These are phyloP conservation scores for Deilephila elpenor DNA, from an alignment of 2,888 invertebrate genomes.

Conservation along the genomic window DNA sequence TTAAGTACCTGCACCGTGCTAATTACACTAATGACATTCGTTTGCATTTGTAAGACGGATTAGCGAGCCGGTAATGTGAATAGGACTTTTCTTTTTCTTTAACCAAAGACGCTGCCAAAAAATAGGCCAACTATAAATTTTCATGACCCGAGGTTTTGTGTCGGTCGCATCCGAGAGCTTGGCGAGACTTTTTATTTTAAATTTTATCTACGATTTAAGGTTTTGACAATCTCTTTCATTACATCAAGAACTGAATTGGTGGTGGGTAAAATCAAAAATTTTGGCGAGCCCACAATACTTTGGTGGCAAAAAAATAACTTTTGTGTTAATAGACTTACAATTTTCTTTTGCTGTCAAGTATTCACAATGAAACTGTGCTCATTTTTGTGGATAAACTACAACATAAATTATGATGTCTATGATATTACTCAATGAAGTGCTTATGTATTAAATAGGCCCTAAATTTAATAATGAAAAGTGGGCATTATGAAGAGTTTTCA, in stretches of 20 bases:
- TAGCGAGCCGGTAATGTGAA: neutral
- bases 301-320: neutral
- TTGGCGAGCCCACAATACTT: neutral
- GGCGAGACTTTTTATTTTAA: neutral
- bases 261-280: neutral
- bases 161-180: neutral
- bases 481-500: neutral
- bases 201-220: neutral
- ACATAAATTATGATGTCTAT: neutral
- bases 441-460: neutral
- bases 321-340: neutral
- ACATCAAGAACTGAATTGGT: neutral
- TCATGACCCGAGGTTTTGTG: neutral
- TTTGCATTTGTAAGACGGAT: neutral
- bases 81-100: neutral
- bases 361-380: constrained; percentile 14
- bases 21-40: constrained; percentile 25
- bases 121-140: constrained; percentile 17
- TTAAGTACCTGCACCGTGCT: constrained; percentile 29
- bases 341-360: constrained; percentile 8
- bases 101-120: neutral
- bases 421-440: neutral
- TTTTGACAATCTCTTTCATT: neutral
- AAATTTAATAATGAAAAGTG: constrained; percentile 7
- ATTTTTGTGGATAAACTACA: neutral